Evolutionary conservation across 2,888 invertebrate species (phyloP).

Genomic region (Drosophila birchii): DNA sequence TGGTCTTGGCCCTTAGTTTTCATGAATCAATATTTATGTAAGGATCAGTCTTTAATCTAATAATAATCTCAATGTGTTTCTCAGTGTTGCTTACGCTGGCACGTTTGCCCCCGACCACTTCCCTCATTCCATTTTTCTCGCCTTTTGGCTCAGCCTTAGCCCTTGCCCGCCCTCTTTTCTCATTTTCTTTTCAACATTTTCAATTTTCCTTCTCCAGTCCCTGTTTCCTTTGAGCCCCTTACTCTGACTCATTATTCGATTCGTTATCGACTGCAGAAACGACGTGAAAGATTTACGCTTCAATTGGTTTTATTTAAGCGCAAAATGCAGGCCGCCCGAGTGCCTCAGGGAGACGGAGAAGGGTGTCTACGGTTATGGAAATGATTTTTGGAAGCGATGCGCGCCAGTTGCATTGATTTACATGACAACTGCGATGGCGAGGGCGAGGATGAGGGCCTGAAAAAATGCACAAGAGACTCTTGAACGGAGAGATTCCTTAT

Average conservation of each 20-base stretch:
- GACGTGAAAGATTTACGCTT: conserved; percentile 77
- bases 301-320: conserved; percentile 77
- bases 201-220: conserved; percentile 1
- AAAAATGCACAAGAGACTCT: conserved; percentile 58
- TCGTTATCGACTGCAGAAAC: conserved; percentile 57
- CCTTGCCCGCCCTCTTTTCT: conserved; percentile 3
- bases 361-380: conserved; percentile 63
- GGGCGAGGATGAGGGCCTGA: conserved; percentile 48
- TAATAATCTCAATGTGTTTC: conserved; percentile 12
- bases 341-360: not conserved
- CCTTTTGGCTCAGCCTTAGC: conserved; percentile 16
- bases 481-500: conserved; percentile 47
- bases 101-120: conserved; percentile 17
- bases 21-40: not conserved
- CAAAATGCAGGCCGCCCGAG: conserved; percentile 61
- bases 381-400: conserved; percentile 58
- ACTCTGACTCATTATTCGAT: conserved; percentile 56
- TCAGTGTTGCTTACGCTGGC: conserved; percentile 16
- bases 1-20: not conserved
- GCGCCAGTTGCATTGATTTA: conserved; percentile 67
- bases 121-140: conserved; percentile 16
- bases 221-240: conserved; percentile 4
- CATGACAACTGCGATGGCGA: conserved; percentile 67
- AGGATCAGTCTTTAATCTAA: conserved; percentile 9
- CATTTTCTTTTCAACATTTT: not conserved